These are phyloP conservation scores for Parnassius orleans DNA, from an alignment of 2,888 invertebrate genomes.

Conservation along the genomic window DNA sequence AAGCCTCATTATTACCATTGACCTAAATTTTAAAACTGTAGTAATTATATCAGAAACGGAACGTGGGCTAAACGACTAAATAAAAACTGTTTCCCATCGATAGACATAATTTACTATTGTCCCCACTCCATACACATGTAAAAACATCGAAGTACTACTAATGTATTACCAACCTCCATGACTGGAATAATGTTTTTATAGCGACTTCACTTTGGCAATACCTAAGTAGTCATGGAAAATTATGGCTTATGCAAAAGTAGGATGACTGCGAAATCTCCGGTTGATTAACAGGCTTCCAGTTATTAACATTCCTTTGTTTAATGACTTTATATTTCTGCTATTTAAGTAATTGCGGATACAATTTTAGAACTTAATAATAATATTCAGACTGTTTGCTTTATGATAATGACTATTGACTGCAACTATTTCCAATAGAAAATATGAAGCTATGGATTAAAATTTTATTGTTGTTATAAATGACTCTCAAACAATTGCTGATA, in stretches of 20 bases:
- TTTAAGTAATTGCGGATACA: no score
- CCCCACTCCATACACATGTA: not conserved
- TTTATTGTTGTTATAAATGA: no score
- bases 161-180: not conserved
- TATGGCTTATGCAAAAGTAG: constrained; percentile 28
- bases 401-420: no score
- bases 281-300: constrained; percentile 2
- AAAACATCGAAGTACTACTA: not conserved
- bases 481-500: no score
- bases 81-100: not conserved
- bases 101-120: no score
- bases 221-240: constrained; percentile 23
- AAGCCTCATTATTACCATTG: no score
- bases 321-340: not conserved
- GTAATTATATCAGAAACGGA: not conserved
- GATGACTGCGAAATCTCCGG: constrained; percentile 24
- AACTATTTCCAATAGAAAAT: no score
- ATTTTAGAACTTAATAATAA: no score
- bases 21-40: no score
- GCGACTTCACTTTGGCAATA: constrained; percentile 19
- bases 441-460: no score
- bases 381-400: no score
- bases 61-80: not conserved
- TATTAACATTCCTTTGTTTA: constrained; percentile 18
- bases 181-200: constrained; percentile 5